Base-by-base conservation (phyloP, 2,113 vertebrate genomes). In the Vulpes vulpes region DNA sequence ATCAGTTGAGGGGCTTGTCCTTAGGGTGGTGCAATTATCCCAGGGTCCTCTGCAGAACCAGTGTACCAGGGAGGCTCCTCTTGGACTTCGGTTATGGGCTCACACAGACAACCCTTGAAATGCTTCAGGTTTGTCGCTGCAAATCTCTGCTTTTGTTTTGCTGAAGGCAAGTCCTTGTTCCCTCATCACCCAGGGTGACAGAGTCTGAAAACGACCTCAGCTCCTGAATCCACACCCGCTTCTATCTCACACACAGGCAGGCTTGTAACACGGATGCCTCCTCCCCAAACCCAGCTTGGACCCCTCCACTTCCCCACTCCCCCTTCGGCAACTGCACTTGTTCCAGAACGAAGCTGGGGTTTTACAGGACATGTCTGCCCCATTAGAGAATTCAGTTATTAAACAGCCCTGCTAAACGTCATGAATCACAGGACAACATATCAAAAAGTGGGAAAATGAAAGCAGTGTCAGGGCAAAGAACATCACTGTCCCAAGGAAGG, bases 311-410 rank as follows among this genome's bases (percentile, higher is more conserved):
- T 73, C 23, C 10, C 3, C 6, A 6, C 5, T 32, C 1, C 1
- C 19, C 53, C 25, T 0, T 43, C 43, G 1, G 32, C 60, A 65
- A 19, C 81, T 71, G 12, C 5, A 3, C 3, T 0, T 0, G 9
- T 55, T 67, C 65, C 74, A 87, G n/a, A 71, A 80, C 3, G 35
- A 49, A 91, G 35, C 38, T 6, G 1, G 1, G 15, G 14, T 35
- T 84, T 69, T 32, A 67, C 2, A 84, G 43, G 57, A 35, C n/a
- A 27, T 62, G 4, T 91, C 87, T 69, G 57, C 60, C 55, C 89
- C 9, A 3, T 86, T 53, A 76, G 82, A 95, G 65, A 89, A 89
- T 49, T 27, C 86, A 69, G n/a, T 78, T 74, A 84, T 90, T 60
- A 76, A 94, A 71, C 79, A 55, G 4, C 11, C 73, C 65, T 19